phyloP scores from a whole-genome alignment of 2,797 vertebrate species.

The Acanthornis magna region DNA sequence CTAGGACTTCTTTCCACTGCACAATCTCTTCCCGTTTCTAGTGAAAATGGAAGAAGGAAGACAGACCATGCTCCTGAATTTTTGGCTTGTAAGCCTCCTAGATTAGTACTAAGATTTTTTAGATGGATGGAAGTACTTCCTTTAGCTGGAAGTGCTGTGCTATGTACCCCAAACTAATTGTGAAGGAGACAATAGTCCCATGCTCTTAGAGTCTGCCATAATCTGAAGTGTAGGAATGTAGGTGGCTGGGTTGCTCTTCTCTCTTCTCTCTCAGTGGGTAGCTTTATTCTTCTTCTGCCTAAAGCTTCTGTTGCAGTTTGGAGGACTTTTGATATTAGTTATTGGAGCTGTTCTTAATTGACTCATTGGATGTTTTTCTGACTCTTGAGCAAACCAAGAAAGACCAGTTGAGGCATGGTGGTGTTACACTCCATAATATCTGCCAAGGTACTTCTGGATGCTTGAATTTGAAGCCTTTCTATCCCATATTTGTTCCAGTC shows the following conservation, averaged over 20 bases:
- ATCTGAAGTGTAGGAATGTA: conserved; percentile 43
- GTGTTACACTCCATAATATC: conserved; percentile 38
- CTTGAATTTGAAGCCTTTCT: conserved; percentile 43
- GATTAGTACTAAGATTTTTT: conserved; percentile 53
- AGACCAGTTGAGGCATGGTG: conserved; percentile 14
- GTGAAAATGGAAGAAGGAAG: conserved; percentile 60
- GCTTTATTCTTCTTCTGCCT: conserved; percentile 72
- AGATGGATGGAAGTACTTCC: conserved; percentile 9
- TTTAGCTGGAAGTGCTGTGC: conserved; percentile 36
- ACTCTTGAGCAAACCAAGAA: conserved; percentile 5
- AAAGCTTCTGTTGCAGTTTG: conserved; percentile 61
- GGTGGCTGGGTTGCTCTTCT: conserved; percentile 44
- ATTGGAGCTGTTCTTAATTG: conserved; percentile 52
- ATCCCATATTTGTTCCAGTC: conserved; percentile 39
- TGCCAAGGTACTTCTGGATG: conserved; percentile 25
- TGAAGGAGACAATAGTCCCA: conserved; percentile 29
- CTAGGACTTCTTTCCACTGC: conserved; percentile 59
- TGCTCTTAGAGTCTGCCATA: conserved; percentile 43
- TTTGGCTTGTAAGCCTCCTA: conserved; percentile 63
- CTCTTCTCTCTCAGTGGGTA: conserved; percentile 27
- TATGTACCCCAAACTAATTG: conserved; percentile 45
- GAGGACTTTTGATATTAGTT: conserved; percentile 54
- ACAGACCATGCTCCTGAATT: conserved; percentile 33
- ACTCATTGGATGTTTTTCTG: conserved; percentile 58
- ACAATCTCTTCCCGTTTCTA: conserved; percentile 66